Evolutionary conservation across 2,797 vertebrate genomes (phyloP).

Genomic region (Champsocephalus gunnari): DNA sequence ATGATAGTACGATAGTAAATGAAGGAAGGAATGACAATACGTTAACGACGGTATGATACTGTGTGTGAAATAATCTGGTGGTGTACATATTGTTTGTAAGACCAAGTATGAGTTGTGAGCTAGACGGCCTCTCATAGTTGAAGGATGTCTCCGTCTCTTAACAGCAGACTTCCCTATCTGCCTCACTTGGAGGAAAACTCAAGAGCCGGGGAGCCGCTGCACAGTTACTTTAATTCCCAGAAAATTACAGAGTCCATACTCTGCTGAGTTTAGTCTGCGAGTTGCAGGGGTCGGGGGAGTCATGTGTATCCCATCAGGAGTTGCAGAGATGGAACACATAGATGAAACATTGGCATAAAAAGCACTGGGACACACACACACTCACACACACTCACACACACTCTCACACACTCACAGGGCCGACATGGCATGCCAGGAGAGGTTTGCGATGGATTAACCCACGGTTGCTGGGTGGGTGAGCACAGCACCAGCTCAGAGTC

Average conservation of each 20-base stretch:
- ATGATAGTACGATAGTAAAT: too few species aligned
- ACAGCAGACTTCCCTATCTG: neutral
- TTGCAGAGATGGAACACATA: slow-evolving; percentile 56
- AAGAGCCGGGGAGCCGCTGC: slow-evolving; percentile 5
- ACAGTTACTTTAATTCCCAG: slow-evolving; percentile 35
- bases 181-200: slow-evolving; percentile 18
- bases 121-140: too few species aligned
- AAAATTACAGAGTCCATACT: slow-evolving; percentile 45
- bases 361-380: slow-evolving; percentile 29
- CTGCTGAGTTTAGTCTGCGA: slow-evolving; percentile 41
- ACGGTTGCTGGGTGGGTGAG: slow-evolving; percentile 66
- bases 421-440: slow-evolving; percentile 54
- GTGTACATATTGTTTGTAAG: too few species aligned
- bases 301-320: slow-evolving; percentile 49
- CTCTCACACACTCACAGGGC: slow-evolving; percentile 22
- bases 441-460: slow-evolving; percentile 76
- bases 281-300: slow-evolving; percentile 23
- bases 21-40: too few species aligned
- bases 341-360: slow-evolving; percentile 55
- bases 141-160: too few species aligned
- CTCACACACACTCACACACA: slow-evolving; percentile 22
- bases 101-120: too few species aligned
- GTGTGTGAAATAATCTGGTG: too few species aligned
- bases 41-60: too few species aligned
- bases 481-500: slow-evolving; percentile 57